Conservation (phyloP, 2,113 vertebrate genomes). For the Pelecanoides urinatrix region DNA sequence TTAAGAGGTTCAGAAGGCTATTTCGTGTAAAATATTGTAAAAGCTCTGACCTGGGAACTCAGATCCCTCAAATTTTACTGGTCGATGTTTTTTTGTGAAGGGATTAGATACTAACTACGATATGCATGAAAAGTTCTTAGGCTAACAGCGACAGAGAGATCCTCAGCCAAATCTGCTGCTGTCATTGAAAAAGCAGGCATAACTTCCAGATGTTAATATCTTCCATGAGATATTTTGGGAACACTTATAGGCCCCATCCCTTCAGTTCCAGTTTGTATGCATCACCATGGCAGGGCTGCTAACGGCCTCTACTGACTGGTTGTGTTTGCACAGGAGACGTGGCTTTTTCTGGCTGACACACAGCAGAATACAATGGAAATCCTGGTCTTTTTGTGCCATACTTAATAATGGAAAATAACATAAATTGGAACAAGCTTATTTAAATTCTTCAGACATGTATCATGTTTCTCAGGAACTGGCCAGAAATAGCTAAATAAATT, state of each 20-base stretch:
- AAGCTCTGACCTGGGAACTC: not conserved
- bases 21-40: not conserved
- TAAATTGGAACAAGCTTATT: conserved; percentile 5
- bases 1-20: not conserved
- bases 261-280: not conserved
- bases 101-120: not conserved
- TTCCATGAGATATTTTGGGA: not conserved
- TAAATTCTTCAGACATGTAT: not conserved
- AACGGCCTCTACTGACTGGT: no score
- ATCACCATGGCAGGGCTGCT: not conserved
- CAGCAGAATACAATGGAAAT: not conserved
- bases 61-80: not conserved
- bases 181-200: not conserved
- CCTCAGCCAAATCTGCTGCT: not conserved
- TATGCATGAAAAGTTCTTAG: not conserved
- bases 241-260: not conserved
- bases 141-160: not conserved
- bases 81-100: not conserved
- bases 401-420: not conserved
- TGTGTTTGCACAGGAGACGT: not conserved
- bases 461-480: not conserved
- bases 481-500: conserved; percentile 23
- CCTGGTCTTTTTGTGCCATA: not conserved
- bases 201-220: not conserved
- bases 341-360: not conserved